Evolutionary conservation across 2,113 vertebrate genomes (phyloP), one percentile per base, ranked within the genome.

Genomic region (Salvelinus alpinus): DNA sequence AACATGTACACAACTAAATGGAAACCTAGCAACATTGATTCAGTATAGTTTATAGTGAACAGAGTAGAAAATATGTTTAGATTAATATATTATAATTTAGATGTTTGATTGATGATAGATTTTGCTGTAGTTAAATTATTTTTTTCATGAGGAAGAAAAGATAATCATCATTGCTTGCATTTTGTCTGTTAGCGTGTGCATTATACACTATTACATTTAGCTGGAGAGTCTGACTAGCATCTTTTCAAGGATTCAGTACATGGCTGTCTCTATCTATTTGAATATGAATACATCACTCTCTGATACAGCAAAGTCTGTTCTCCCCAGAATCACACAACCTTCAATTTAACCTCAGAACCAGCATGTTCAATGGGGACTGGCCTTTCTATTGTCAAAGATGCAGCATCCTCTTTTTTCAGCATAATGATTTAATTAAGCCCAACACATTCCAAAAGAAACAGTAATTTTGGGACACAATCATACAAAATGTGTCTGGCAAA

Each of bases 391-490:
- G 92, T 94, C 78, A 75, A 88, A 85, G 82, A 92, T 88, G 88
- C 91, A 82, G 90, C 90, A 92, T 92, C 88, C 87, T 90, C 89
- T 90, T 91, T 92, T 84, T 84, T 78, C 72, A 89, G 89, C 83
- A 84, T 91, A 93, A 87, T 87, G 91, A 93, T 92, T 93, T 92
- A 93, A 92, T 92, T 91, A 93, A 93, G 90, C 83, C 84, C 84
- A 81, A 83, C 85, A 88, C 89, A 91, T 88, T 91, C 92, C 89
- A 89, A 92, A 93, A 91, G 88, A 89, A 92, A 91, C 84, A 79
- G 82, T 88, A 87, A 92, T 92, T 92, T 92, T 87, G 88, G 86
- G 91, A 92, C 69, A 90, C 89, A 90, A 89, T 92, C 89, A 91
- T 83, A 83, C 83, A 82, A 92, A 93, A 92, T 92, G 89, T 93